Evolutionary conservation across 1,140 invertebrate genomes (phyloP), one percentile per base, ranked within the genome.

Genomic region (Luehdorfia chinensis): DNA sequence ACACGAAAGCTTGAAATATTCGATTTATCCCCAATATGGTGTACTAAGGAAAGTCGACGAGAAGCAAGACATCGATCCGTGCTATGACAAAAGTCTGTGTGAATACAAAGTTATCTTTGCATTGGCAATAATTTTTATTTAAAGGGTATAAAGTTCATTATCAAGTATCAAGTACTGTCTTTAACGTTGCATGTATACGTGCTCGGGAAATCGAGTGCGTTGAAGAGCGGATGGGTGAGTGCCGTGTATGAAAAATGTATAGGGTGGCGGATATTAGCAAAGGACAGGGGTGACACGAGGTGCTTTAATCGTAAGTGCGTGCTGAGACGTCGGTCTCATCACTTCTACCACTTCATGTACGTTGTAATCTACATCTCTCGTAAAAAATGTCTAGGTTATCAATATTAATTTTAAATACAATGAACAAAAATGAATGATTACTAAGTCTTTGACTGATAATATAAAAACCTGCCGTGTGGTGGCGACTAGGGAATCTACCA

Each of bases 171-270:
- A 9, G 28, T 51, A 6, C 12, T 36, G 19, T 45, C 59, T 61
- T 59, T 55, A 65, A 57, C 31, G 23, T 59, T 41, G 57, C 39
- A 41, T 48, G 50, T 47, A 58, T 70, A 75, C 78, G 79, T 84
- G 79, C 77, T 71, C 65, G 52, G 78, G 71, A 83, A 83, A 85
- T 85, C 78, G 80, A 83, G 77, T 81, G 59, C 58, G 57, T 73
- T 79, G 67, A 76, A 73, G 75, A 77, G 66, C 66, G 70, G 75
- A 78, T 78, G 75, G 73, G 60, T 75, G 69, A 62, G 67, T 53
- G 63, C 63, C 75, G 59, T 70, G 61, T 78, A 85, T 83, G 81
- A 85, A 84, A 83, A 85, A 80, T 81, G 71, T 72, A 57, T 57
- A 66, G 80, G 75, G 76, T 61, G 75, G 73, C 67, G 69, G 75